Evolutionary conservation across 2,888 invertebrate genomes (phyloP).

Genomic region (Caenorhabditis sulstoni): DNA sequence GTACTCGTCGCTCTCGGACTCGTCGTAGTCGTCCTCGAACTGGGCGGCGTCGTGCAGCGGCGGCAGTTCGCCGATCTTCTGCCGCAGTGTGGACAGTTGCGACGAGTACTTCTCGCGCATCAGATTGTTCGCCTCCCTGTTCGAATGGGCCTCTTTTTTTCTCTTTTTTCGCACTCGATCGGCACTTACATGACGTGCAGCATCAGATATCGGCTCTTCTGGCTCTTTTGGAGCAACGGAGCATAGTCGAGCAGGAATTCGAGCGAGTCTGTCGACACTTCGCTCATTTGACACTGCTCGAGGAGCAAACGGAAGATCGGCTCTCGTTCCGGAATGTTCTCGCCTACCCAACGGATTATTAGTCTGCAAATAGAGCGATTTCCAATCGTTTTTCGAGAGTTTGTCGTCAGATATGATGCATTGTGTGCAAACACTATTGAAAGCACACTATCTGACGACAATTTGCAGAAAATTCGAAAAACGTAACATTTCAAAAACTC

Average conservation of each 20-base stretch:
- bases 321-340: slow-evolving; percentile 83
- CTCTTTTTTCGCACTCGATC: neutral
- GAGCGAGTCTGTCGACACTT: slow-evolving; percentile 76
- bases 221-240: slow-evolving; percentile 84
- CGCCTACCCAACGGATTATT: slow-evolving; percentile 84
- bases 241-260: slow-evolving; percentile 84
- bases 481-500: no score
- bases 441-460: no score
- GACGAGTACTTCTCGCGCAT: slow-evolving; percentile 66
- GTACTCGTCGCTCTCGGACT: slow-evolving; percentile 47
- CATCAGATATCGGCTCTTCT: slow-evolving; percentile 84
- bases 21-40: slow-evolving; percentile 51
- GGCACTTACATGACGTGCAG: slow-evolving; percentile 83
- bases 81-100: slow-evolving; percentile 52
- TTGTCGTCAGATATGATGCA: neutral
- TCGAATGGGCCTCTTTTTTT: neutral
- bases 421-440: no score
- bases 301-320: slow-evolving; percentile 84
- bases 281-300: slow-evolving; percentile 57
- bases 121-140: slow-evolving; percentile 55
- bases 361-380: slow-evolving; percentile 77
- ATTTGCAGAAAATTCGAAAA: no score
- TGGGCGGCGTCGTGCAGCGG: slow-evolving; percentile 38
- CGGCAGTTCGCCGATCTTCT: slow-evolving; percentile 57
- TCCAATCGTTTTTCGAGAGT: neutral